These are phyloP conservation scores for Dinothrombium tinctorium DNA, from an alignment of 1,140 invertebrate genomes.

Conservation along the genomic window DNA sequence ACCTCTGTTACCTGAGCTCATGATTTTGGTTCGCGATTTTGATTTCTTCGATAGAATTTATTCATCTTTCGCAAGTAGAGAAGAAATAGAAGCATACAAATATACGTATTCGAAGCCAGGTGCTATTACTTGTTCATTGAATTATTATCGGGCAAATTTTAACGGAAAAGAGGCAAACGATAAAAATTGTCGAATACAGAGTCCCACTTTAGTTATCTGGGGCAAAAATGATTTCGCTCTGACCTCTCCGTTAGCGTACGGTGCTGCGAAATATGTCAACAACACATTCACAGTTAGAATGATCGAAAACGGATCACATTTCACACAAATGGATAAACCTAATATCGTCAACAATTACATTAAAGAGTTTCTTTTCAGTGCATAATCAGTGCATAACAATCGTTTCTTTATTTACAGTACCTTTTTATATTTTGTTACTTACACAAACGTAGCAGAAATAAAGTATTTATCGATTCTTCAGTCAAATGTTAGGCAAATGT, in stretches of 20 bases:
- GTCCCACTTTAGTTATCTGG: constrained; percentile 34
- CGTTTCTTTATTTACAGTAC: too few species aligned
- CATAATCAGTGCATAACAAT: too few species aligned
- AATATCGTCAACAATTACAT: too few species aligned
- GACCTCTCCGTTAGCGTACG: constrained; percentile 31
- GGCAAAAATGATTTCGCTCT: constrained; percentile 38
- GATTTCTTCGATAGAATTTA: constrained; percentile 34
- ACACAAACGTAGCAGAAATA: too few species aligned
- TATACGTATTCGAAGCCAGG: constrained; percentile 41
- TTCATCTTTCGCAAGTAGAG: constrained; percentile 25
- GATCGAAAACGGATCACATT: too few species aligned
- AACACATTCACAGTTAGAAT: too few species aligned
- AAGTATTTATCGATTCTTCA: too few species aligned
- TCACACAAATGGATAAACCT: too few species aligned
- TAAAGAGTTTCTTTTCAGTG: too few species aligned
- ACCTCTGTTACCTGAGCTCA: constrained; percentile 41
- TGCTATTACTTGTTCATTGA: constrained; percentile 49
- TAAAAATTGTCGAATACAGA: constrained; percentile 20
- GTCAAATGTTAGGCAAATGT: too few species aligned
- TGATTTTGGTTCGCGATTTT: constrained; percentile 34
- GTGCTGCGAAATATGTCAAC: constrained; percentile 38
- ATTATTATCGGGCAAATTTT: constrained; percentile 40
- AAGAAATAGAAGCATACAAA: constrained; percentile 47
- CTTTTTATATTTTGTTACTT: too few species aligned
- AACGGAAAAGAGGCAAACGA: constrained; percentile 17